Conservation (phyloP, 2,797 vertebrate genomes). For the Clarias platycephalus region DNA sequence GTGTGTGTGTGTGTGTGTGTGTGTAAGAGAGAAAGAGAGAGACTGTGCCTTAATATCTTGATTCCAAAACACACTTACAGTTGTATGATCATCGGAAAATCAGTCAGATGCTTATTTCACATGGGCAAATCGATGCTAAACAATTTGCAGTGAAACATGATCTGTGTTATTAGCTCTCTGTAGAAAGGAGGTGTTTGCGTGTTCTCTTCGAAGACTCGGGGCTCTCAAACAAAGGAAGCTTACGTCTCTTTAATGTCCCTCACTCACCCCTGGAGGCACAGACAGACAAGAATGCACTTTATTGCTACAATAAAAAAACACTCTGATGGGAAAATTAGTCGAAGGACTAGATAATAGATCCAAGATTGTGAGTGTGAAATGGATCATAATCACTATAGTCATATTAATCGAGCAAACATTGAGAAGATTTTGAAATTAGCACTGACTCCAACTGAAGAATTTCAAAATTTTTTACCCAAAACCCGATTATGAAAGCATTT, state of each 20-base stretch:
- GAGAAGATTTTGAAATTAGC: neutral
- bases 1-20: slow-evolving; percentile 15
- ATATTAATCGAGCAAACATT: slow-evolving; percentile 1
- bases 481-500: neutral
- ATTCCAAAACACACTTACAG: slow-evolving; percentile 21
- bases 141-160: slow-evolving; percentile 37
- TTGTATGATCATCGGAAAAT: slow-evolving; percentile 21
- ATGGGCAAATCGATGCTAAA: slow-evolving; percentile 31
- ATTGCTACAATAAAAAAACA: slow-evolving; percentile 63
- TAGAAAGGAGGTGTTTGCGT: slow-evolving; percentile 52
- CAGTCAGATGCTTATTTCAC: slow-evolving; percentile 22
- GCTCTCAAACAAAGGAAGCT: slow-evolving; percentile 64
- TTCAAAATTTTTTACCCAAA: neutral
- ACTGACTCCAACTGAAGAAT: neutral
- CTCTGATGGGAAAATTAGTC: slow-evolving; percentile 60
- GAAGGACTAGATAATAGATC: slow-evolving; percentile 39
- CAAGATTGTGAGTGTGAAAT: slow-evolving; percentile 1
- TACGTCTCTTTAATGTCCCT: slow-evolving; percentile 66
- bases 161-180: slow-evolving; percentile 31
- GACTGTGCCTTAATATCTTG: slow-evolving; percentile 26
- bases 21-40: neutral
- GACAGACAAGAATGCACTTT: slow-evolving; percentile 69
- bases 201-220: slow-evolving; percentile 23
- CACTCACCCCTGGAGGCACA: slow-evolving; percentile 64
- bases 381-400: slow-evolving; percentile 5